phyloP scores from a whole-genome alignment of 2,113 vertebrate species.

The Larimichthys crocea region DNA sequence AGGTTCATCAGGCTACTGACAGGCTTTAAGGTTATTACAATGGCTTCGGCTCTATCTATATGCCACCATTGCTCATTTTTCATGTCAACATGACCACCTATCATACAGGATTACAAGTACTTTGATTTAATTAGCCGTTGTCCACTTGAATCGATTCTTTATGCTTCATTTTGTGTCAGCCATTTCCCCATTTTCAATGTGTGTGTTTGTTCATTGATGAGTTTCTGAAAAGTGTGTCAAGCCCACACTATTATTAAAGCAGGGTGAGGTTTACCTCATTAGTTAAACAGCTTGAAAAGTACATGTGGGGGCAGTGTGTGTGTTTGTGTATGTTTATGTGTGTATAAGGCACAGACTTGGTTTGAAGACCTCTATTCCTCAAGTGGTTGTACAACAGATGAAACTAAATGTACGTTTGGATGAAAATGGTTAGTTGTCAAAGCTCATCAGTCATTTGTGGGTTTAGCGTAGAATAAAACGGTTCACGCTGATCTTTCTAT shows the following conservation, averaged over 20 bases:
- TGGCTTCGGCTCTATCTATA: too few species aligned
- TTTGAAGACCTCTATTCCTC: background rate
- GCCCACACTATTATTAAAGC: slow-evolving; percentile 27
- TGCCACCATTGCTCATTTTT: background rate
- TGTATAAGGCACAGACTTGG: background rate
- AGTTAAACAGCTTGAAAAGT: slow-evolving; percentile 37
- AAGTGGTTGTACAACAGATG: background rate
- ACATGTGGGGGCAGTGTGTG: background rate
- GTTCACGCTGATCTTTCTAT: background rate
- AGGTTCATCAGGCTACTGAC: background rate
- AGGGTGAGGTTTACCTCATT: slow-evolving; percentile 16
- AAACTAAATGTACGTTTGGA: slow-evolving; percentile 1
- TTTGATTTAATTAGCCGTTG: background rate
- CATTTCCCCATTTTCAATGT: background rate
- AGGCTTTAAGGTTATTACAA: background rate
- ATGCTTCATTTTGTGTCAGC: background rate
- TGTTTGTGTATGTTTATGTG: background rate
- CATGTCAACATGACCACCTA: background rate
- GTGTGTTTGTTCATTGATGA: slow-evolving; percentile 14
- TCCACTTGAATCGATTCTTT: background rate
- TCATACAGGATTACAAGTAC: background rate
- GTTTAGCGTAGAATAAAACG: background rate
- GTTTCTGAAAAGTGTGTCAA: slow-evolving; percentile 5
- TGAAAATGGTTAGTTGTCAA: background rate
- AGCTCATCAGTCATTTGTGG: background rate